Evolutionary conservation across 2,797 vertebrate species (phyloP), one percentile per base, ranked within the genome.

Genomic region (Carapus acus): DNA sequence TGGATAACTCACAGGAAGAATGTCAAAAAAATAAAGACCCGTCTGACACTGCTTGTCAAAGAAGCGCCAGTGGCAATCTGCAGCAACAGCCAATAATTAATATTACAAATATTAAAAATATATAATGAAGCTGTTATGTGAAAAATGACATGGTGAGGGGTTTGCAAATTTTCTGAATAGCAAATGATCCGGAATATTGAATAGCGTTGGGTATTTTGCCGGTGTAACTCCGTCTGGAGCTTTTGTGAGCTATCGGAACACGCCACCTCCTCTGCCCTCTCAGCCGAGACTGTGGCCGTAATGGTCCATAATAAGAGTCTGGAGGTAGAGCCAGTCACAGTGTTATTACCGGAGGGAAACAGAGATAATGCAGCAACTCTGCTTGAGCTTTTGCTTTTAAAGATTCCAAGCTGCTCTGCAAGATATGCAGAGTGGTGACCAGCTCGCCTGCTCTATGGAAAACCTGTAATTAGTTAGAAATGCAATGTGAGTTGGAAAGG

Each of bases 381-480:
- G 76, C 49, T 54, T 58, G 62, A 76, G 69, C 66, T 69, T 69
- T 71, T 56, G 70, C 76, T 71, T 83, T 79, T 77, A 77, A 78
- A 74, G 67, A 67, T 73, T 74, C 69, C 65, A 54, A 60, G 53
- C 59, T 69, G 69, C 73, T 71, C 70, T 65, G 51, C 36, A 69
- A 68, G 72, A 74, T 61, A 71, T 72, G 76, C 60, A 72, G 72
- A 82, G 71, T 71, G 80, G 80, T 81, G 78, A 81, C 77, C 72
- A 64, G 73, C 74, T 74, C 11, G 56, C 68, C 62, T 62, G 45
- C 66, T 71, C 61, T 31, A 60, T 54, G 51, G 67, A 78, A 80
- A 85, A 79, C 81, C 78, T 79, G 80, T 72, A 84, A 86, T 87
- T 86, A 86, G 74, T 76, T 54, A 40, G 67, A 85, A 85, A 81